Evolutionary conservation across 1,140 invertebrate genomes (phyloP).

Genomic region (Odontomachus brunneus): DNA sequence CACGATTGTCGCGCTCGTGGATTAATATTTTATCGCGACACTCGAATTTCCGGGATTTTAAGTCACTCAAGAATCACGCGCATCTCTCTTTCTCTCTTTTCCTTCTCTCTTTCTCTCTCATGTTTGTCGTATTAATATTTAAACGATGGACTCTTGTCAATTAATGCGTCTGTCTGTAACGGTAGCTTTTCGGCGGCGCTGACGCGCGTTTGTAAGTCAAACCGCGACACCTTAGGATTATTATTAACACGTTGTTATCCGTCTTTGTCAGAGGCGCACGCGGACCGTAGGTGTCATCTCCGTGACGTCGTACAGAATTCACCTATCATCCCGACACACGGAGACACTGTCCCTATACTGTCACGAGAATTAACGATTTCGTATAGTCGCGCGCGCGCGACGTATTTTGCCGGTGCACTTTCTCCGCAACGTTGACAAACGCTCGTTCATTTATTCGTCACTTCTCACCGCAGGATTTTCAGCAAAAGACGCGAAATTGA

Average conservation of each 20-base stretch:
- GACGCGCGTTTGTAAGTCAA: background rate
- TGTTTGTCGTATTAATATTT: background rate
- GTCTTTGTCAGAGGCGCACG: background rate
- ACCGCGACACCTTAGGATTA: background rate
- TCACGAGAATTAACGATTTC: conserved; percentile 9
- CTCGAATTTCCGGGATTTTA: background rate
- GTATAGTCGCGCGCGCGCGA: background rate
- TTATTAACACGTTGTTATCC: conserved; percentile 2
- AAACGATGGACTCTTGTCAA: background rate
- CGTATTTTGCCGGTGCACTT: conserved; percentile 13
- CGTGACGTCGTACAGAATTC: background rate
- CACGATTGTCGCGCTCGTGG: no score
- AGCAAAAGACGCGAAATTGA: background rate
- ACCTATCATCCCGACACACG: background rate
- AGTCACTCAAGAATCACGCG: background rate
- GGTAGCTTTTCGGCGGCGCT: background rate
- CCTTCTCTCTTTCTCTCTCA: no score
- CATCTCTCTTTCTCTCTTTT: background rate
- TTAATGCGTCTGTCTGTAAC: background rate
- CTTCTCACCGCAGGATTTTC: background rate
- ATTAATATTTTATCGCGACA: no score
- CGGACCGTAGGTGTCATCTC: background rate
- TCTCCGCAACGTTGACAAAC: conserved; percentile 6
- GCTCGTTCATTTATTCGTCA: background rate
- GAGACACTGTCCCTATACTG: background rate